Evolutionary conservation across 2,113 vertebrate genomes (phyloP), one percentile per base, ranked within the genome.

Genomic region (Neogale vison): DNA sequence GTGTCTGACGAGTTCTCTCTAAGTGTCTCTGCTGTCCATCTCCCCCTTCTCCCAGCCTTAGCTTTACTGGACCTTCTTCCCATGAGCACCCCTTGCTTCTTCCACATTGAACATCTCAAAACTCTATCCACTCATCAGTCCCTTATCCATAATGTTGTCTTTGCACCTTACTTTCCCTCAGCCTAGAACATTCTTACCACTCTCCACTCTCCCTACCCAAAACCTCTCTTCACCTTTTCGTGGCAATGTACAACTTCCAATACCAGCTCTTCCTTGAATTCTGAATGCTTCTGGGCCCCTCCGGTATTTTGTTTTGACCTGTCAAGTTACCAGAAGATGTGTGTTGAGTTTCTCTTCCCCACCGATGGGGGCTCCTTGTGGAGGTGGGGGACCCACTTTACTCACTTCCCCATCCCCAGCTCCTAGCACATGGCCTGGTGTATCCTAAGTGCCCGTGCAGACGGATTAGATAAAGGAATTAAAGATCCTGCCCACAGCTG

Each of bases 41-140:
- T 29, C 7, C 3, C 20, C 7, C 52, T 31, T 0, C 11, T 4
- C 15, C 26, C 15, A n/a, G 4, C 11, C 29, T 52, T 18, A n/a
- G 23, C 21, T 36, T 67, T 50, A 21, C 50, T 34, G 45, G 34
- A 42, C 26, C 59, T 47, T 52, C 29, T 71, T 85, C 61, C n/a
- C 6, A 18, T 0, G 2, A 92, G 9, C 5, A 61, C 2, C 7
- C 45, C 34, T 65, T 52, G 9, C 42, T 63, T 39, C 15, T 17
- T 52, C 39, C 57, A 36, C 13, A 24, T 0, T 20, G 4, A 36
- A 47, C 23, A 71, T 69, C 59, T 95, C 61, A 52, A 34, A 50
- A 4, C 0, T 65, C 18, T n/a, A 36, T 34, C 7, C 3, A 1
- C 7, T 55, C 45, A 77, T 47, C 31, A 23, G 29, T 2, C 5